These are phyloP conservation scores for Grammomys dolichurus DNA, from an alignment of 2,113 vertebrate species.

Conservation along the genomic window DNA sequence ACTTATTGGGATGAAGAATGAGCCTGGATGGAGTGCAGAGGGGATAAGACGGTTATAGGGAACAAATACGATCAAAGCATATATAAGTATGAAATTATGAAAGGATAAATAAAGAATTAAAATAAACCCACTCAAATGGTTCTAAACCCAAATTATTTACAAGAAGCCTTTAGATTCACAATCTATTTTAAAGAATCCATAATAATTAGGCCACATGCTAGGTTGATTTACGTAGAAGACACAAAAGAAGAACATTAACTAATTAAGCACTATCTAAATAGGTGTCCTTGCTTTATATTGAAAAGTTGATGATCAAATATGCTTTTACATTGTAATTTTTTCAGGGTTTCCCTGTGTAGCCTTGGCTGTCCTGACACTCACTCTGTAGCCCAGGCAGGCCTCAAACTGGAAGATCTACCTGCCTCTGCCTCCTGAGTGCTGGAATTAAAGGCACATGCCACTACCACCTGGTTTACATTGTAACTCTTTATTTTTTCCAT, in stretches of 20 bases:
- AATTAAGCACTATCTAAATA: neutral
- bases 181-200: neutral
- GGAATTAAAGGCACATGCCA: neutral
- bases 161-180: neutral
- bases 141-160: neutral
- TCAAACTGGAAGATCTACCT: neutral
- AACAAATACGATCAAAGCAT: neutral
- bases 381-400: neutral
- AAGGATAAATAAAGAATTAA: neutral
- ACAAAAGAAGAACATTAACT: neutral
- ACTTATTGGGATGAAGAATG: neutral
- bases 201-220: neutral
- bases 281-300: neutral
- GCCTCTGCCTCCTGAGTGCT: neutral
- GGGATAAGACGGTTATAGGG: neutral
- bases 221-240: neutral
- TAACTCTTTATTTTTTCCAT: no score
- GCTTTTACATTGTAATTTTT: neutral
- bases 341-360: neutral
- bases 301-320: neutral
- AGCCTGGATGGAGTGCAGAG: no score
- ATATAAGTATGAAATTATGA: neutral
- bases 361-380: neutral
- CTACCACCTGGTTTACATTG: neutral
- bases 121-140: neutral